These are phyloP conservation scores for Peromyscus melanophrys DNA, from an alignment of 2,797 vertebrate genomes.

Conservation along the genomic window DNA sequence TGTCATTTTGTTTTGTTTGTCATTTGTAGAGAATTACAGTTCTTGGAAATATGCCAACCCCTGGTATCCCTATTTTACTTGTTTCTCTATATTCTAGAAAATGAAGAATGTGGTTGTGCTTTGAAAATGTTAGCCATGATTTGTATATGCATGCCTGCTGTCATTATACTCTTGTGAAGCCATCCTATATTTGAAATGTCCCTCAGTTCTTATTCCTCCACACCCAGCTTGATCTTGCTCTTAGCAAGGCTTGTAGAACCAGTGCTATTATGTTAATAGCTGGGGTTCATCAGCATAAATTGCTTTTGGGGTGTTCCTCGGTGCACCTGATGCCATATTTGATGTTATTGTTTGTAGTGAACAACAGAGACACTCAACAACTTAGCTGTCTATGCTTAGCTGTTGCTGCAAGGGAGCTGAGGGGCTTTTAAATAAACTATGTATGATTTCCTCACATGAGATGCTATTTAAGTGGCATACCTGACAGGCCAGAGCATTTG, in stretches of 20 bases:
- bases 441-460: conserved; percentile 81
- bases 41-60: not conserved
- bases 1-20: conserved; percentile 64
- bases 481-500: conserved; percentile 71
- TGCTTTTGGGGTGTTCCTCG: conserved; percentile 61
- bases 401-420: conserved; percentile 53
- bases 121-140: conserved; percentile 62
- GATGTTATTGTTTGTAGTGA: conserved; percentile 75
- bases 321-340: conserved; percentile 62
- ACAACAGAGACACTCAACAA: conserved; percentile 62
- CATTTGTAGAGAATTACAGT: conserved; percentile 30
- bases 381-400: conserved; percentile 73
- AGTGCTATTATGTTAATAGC: conserved; percentile 60
- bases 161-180: conserved; percentile 44
- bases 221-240: not conserved
- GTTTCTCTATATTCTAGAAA: conserved; percentile 42
- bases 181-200: conserved; percentile 1
- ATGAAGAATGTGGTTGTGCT: conserved; percentile 10
- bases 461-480: conserved; percentile 77
- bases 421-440: conserved; percentile 84
- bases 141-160: conserved; percentile 11
- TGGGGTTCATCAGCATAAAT: conserved; percentile 65
- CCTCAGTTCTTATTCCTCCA: not conserved
- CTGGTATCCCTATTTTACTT: not conserved
- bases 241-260: conserved; percentile 45